Base-by-base conservation (phyloP, 1,140 invertebrate species). In the Tetragnatha versicolor region DNA sequence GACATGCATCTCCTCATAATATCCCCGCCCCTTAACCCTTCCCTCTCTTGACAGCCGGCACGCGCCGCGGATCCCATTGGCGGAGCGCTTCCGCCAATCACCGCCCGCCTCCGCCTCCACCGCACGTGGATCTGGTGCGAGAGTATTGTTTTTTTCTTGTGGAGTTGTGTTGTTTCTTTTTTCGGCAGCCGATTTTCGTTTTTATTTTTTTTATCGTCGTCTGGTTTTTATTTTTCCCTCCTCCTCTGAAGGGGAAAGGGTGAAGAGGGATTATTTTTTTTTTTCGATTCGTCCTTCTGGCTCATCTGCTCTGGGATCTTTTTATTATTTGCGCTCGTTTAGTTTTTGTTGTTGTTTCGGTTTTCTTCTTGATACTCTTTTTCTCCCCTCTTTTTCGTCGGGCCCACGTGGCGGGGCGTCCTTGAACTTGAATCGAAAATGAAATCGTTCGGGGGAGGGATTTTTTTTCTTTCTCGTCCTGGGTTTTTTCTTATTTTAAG, bases 1-100 rank as follows among this genome's bases (percentile, higher is more conserved):
- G 53, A 73, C 69, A 73, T 73, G 69, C 37, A 73, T 73, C 51
- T 73, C 69, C 60, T 73, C 51, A 53, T 49, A 29, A 35, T 17
- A 60, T 60, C 35, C 35, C 53, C 39, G 58, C 60, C 49, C 69
- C 35, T 60, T 35, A 73, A 73, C 69, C 69, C 69, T 73, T 73
- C 53, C 69, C 69, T 73, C 69, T 55, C 66, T 20, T 45, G 53
- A 73, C 69, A 73, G 69, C 51, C 69, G 39, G 69, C 69, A 60
- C 69, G 69, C 37, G 69, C 69, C 37, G 17, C 35, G 12, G 27
- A 60, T 20, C 14, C 49, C 53, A 73, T 73, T 73, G 69, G 69
- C 31, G 35, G 58, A 25, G 6, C 53, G 10, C 29, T 39, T 12
- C 69, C 20, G 45, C 69, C 69, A 73, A 73, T 73, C 53, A 65